Percentiles rank a stretch among this genome's conserved stretches.
These are phyloP conservation scores for Fistularia tabacaria DNA, from an alignment of 2,797 vertebrate species.

Conservation along the genomic window DNA sequence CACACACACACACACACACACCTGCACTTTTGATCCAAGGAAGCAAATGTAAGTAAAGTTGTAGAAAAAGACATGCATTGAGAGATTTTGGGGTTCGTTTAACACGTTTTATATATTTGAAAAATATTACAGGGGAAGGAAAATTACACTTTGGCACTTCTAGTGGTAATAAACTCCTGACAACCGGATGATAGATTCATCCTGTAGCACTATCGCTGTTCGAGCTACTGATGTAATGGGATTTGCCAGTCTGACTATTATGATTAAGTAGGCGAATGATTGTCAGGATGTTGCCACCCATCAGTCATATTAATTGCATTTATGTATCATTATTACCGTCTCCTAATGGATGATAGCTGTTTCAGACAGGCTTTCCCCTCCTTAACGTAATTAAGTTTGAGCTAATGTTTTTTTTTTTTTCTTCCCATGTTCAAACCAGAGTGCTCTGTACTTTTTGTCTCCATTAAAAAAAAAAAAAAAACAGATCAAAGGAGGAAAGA, in stretches of 20 bases:
- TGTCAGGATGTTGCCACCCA: conserved; percentile 67
- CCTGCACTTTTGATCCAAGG: no score
- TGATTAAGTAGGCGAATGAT: conserved; percentile 69
- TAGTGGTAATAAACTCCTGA: conserved; percentile 41
- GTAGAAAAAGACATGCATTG: no score
- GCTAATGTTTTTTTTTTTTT: conserved; percentile 32
- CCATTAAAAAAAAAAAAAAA: conserved; percentile 13
- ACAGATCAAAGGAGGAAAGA: no score
- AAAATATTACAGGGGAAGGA: no score
- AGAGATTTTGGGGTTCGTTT: no score
- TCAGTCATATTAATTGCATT: conserved; percentile 74
- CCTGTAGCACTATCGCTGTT: conserved; percentile 47
- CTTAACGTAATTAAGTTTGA: conserved; percentile 62
- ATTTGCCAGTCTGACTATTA: conserved; percentile 64
- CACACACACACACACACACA: no score
- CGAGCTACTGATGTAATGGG: conserved; percentile 60
- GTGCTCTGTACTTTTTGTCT: conserved; percentile 26
- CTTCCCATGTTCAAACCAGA: conserved; percentile 34
- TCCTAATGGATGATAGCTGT: conserved; percentile 62
- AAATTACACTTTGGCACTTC: no score
- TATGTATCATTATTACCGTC: conserved; percentile 67
- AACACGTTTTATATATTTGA: no score
- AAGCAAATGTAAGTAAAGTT: no score
- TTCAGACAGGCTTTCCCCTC: conserved; percentile 44
- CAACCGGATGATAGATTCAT: conserved; percentile 58